phyloP scores from a whole-genome alignment of 2,113 vertebrate species.

The Talpa occidentalis region DNA sequence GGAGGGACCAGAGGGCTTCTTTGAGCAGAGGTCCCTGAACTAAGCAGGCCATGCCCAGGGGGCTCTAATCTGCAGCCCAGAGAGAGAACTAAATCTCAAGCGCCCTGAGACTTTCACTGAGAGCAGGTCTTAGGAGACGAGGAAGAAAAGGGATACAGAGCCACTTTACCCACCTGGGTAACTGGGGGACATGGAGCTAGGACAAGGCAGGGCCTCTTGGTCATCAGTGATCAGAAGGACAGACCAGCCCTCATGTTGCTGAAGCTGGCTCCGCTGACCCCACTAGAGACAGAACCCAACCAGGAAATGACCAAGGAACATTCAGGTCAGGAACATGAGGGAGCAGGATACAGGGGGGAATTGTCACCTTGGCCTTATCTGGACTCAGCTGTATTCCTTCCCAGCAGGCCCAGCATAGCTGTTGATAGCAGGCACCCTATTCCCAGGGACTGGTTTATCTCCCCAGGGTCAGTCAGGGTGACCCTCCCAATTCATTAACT shows the following conservation, averaged over 20 bases:
- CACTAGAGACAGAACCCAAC: neutral
- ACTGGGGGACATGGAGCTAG: neutral
- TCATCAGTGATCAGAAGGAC: neutral
- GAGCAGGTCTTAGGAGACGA: neutral
- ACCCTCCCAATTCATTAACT: neutral
- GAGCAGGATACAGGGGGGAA: neutral
- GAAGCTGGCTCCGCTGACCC: neutral
- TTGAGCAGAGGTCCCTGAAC: neutral
- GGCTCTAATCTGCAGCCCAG: neutral
- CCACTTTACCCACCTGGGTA: neutral
- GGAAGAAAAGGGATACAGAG: neutral
- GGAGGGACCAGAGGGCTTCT: neutral
- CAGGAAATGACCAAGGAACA: neutral
- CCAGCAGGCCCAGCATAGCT: neutral
- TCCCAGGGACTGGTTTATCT: neutral
- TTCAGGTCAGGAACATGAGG: neutral
- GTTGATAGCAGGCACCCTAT: neutral
- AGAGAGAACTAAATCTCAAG: fast-evolving
- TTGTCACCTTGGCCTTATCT: neutral
- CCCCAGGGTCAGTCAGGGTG: neutral
- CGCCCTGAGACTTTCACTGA: neutral
- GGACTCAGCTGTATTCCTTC: neutral
- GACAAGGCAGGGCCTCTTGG: neutral
- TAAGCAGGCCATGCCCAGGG: fast-evolving
- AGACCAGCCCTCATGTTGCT: neutral